These are phyloP conservation scores for Natator depressus DNA, from an alignment of 2,113 vertebrate species.

Conservation along the genomic window DNA sequence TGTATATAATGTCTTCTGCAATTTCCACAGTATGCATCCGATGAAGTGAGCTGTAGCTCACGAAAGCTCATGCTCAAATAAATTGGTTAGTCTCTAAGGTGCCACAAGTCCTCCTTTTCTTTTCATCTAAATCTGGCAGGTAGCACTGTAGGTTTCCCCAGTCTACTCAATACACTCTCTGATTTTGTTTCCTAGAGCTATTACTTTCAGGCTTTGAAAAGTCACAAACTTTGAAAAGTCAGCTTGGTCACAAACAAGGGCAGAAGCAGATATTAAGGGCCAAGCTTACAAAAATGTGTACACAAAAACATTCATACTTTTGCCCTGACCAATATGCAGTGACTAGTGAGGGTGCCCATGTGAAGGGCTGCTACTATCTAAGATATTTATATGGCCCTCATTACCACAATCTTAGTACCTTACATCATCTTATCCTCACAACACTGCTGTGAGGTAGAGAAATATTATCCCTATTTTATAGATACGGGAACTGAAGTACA, in stretches of 20 bases:
- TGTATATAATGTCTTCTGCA: too few relatives aligned
- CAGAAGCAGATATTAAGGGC: not conserved
- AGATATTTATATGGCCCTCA: not conserved
- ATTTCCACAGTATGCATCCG: too few relatives aligned
- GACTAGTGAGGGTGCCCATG: not conserved
- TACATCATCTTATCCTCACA: not conserved
- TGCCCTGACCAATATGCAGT: not conserved
- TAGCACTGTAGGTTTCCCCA: not conserved
- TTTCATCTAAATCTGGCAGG: not conserved
- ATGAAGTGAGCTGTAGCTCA: too few relatives aligned
- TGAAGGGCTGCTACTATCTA: rapidly evolving
- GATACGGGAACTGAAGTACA: not conserved
- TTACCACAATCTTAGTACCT: not conserved
- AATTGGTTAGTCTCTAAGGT: too few relatives aligned
- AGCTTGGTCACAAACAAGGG: not conserved
- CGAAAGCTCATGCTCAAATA: too few relatives aligned
- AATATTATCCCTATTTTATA: not conserved
- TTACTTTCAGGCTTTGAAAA: not conserved
- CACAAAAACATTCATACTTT: rapidly evolving
- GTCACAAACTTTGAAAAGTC: not conserved
- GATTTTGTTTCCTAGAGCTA: not conserved
- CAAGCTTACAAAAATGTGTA: not conserved
- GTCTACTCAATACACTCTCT: not conserved
- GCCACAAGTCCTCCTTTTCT: too few relatives aligned
- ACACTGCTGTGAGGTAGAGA: not conserved